A percentile compares a stretch with the other conserved stretches of the same genome.
phyloP scores from a whole-genome alignment of 2,888 invertebrate species.

The Tryphoninae sp. region DNA sequence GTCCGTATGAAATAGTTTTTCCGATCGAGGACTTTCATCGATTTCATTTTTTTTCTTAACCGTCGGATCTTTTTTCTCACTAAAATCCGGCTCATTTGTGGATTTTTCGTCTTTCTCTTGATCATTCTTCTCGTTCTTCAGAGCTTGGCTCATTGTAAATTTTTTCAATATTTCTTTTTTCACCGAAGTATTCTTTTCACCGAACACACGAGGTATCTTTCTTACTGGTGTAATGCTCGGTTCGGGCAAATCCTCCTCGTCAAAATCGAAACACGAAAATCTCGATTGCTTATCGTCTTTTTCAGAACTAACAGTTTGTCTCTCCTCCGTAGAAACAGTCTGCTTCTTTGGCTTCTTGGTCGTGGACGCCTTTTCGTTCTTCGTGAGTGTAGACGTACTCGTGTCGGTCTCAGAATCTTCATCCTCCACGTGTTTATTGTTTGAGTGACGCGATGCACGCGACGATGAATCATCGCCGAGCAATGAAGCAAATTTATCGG shows the following conservation, averaged over 20 bases:
- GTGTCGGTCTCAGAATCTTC: constrained; percentile 48
- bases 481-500: constrained; percentile 72
- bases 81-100: constrained; percentile 42
- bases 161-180: constrained; percentile 80
- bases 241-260: constrained; percentile 88
- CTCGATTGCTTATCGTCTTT: constrained; percentile 76
- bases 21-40: not conserved
- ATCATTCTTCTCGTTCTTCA: constrained; percentile 72
- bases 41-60: constrained; percentile 34
- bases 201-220: constrained; percentile 86
- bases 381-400: constrained; percentile 16
- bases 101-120: constrained; percentile 59
- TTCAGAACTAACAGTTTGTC: constrained; percentile 61
- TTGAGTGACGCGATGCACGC: constrained; percentile 47
- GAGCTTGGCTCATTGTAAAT: constrained; percentile 78
- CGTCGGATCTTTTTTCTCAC: constrained; percentile 49
- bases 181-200: constrained; percentile 75
- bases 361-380: constrained; percentile 57
- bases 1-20: constrained; percentile 3
- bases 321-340: constrained; percentile 60
- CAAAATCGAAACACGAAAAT: constrained; percentile 90
- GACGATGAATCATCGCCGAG: constrained; percentile 61
- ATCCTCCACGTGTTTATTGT: constrained; percentile 54
- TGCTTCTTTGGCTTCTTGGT: constrained; percentile 62
- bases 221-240: constrained; percentile 83